These are phyloP conservation scores for Sesia bembeciformis DNA, from an alignment of 2,888 invertebrate species.

Conservation along the genomic window DNA sequence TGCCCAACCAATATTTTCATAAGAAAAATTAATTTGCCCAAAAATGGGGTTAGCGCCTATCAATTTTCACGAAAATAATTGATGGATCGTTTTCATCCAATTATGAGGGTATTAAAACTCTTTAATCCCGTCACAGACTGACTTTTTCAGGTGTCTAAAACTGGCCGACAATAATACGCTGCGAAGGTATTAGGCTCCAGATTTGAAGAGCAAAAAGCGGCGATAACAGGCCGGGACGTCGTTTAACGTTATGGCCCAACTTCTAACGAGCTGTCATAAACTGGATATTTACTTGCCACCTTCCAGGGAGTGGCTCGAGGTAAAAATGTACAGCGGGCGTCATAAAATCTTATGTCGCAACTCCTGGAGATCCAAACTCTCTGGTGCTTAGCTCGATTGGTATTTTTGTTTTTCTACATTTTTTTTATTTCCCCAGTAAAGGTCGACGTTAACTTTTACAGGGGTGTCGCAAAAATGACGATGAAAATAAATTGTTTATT, in stretches of 20 bases:
- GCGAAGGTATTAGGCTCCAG: constrained; percentile 43
- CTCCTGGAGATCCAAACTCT: constrained; percentile 25
- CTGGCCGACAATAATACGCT: constrained; percentile 51
- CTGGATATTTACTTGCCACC: constrained; percentile 57
- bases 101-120: neutral
- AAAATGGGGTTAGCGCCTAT: neutral
- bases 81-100: neutral
- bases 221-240: constrained; percentile 44
- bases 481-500: constrained; percentile 23
- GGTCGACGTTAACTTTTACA: constrained; percentile 19
- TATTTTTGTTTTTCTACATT: constrained; percentile 8
- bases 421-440: neutral
- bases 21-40: neutral
- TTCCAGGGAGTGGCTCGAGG: constrained; percentile 22
- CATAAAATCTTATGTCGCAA: constrained; percentile 50
- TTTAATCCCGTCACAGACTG: neutral
- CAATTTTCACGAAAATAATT: neutral
- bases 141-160: constrained; percentile 7
- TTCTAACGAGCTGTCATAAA: constrained; percentile 68
- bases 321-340: constrained; percentile 23
- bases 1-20: neutral
- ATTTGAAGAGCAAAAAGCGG: constrained; percentile 47
- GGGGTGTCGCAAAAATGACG: constrained; percentile 11
- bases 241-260: constrained; percentile 59
- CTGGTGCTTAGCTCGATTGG: constrained; percentile 8